Evolutionary conservation across 2,113 vertebrate genomes (phyloP).

Genomic region (Paradisaea rubra): DNA sequence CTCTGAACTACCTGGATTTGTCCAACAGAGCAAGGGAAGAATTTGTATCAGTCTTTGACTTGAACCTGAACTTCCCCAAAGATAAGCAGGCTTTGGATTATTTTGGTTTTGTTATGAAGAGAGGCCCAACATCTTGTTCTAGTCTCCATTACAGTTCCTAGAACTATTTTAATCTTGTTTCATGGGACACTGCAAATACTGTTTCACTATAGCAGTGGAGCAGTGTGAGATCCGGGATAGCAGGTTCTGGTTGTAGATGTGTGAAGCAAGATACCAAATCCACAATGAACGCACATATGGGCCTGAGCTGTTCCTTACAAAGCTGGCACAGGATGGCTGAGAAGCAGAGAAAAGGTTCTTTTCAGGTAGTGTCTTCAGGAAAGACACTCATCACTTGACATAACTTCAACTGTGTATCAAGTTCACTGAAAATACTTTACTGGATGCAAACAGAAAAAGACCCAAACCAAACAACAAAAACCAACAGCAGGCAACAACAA

Average conservation of each 20-base stretch:
- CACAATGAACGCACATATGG: neutral
- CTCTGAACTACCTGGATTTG: neutral
- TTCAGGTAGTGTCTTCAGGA: neutral
- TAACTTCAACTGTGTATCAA: neutral
- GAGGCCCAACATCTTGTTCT: neutral
- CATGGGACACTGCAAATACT: neutral
- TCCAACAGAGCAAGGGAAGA: neutral
- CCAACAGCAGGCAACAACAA: neutral
- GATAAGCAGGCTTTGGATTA: neutral
- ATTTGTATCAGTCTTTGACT: neutral
- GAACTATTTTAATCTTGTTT: neutral
- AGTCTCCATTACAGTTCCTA: neutral
- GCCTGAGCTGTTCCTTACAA: neutral
- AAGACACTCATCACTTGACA: neutral
- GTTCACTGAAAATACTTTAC: neutral
- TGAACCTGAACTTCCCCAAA: neutral
- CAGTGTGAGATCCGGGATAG: neutral
- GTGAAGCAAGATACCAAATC: neutral
- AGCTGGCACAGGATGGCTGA: neutral
- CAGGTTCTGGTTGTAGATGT: neutral
- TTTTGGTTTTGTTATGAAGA: neutral
- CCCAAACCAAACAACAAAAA: neutral
- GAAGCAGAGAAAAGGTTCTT: neutral
- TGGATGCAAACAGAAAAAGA: neutral
- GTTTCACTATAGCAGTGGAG: neutral